Percentiles rank a stretch among this genome's conserved stretches.
These are phyloP conservation scores for Morinoia aosen DNA, from an alignment of 2,888 invertebrate species.

Conservation along the genomic window DNA sequence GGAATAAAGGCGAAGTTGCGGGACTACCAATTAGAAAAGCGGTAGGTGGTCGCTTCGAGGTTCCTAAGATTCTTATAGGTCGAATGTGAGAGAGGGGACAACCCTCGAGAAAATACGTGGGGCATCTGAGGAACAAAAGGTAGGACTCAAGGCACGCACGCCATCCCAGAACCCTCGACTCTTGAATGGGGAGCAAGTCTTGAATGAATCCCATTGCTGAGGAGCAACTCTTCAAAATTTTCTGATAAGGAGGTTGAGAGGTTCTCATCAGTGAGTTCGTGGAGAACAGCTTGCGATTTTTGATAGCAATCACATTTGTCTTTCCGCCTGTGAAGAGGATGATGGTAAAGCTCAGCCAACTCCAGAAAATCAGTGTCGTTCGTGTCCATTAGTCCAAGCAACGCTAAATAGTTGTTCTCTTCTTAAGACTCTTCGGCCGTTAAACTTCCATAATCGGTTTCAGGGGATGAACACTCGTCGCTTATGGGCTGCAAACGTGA, in stretches of 20 bases:
- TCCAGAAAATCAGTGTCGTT: background rate
- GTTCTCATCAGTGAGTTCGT: background rate
- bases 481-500: background rate
- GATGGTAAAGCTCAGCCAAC: background rate
- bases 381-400: slow-evolving; percentile 23
- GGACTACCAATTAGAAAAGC: too few species aligned
- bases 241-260: background rate
- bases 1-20: too few species aligned
- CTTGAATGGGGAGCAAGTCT: background rate
- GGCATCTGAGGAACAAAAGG: too few species aligned
- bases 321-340: background rate
- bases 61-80: too few species aligned
- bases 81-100: too few species aligned
- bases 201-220: background rate
- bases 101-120: too few species aligned
- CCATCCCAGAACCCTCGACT: background rate
- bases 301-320: background rate
- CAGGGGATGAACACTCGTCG: slow-evolving; percentile 34
- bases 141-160: slow-evolving; percentile 4
- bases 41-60: too few species aligned
- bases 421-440: slow-evolving; percentile 1
- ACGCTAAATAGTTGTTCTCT: background rate
- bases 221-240: background rate
- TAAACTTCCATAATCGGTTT: background rate
- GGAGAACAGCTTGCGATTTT: slow-evolving; percentile 25